Conservation (phyloP, 2,797 vertebrate genomes). For the Carapus acus region DNA sequence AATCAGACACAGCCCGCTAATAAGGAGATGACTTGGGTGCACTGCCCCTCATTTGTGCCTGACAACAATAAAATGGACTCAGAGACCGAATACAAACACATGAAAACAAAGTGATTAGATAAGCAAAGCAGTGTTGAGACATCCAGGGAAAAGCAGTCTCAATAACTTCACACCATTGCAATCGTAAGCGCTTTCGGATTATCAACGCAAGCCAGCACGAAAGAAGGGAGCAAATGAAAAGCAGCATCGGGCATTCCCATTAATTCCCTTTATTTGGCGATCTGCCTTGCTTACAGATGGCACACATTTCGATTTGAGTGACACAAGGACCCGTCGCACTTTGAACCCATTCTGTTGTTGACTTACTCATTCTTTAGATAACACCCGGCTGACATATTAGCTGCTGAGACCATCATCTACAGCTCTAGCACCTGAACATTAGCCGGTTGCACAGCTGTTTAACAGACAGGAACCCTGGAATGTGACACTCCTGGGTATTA, state of each 20-base stretch:
- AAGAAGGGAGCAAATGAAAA: not conserved
- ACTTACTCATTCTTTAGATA: constrained; percentile 68
- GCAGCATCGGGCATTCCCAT: constrained; percentile 1
- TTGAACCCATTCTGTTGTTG: constrained; percentile 63
- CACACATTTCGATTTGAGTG: constrained; percentile 42
- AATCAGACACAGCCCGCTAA: constrained; percentile 40
- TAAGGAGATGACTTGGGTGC: no score
- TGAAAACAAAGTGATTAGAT: constrained; percentile 39
- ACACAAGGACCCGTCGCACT: constrained; percentile 58
- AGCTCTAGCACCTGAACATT: constrained; percentile 66
- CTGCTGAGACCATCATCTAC: constrained; percentile 47
- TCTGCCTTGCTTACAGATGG: constrained; percentile 9
- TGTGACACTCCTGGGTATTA: constrained; percentile 56
- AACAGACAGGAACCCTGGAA: constrained; percentile 58
- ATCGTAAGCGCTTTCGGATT: not conserved
- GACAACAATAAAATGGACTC: constrained; percentile 29
- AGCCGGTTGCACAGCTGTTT: constrained; percentile 68
- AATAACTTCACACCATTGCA: not conserved
- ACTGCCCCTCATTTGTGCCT: constrained; percentile 35
- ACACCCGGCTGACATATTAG: constrained; percentile 61
- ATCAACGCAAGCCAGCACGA: not conserved
- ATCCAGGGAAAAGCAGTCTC: constrained; percentile 8
- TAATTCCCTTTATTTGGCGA: constrained; percentile 27
- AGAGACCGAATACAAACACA: constrained; percentile 18
- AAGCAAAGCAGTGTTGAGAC: constrained; percentile 23